Evolutionary conservation across 2,888 invertebrate genomes (phyloP).

Genomic region (Synergus gifuensis): DNA sequence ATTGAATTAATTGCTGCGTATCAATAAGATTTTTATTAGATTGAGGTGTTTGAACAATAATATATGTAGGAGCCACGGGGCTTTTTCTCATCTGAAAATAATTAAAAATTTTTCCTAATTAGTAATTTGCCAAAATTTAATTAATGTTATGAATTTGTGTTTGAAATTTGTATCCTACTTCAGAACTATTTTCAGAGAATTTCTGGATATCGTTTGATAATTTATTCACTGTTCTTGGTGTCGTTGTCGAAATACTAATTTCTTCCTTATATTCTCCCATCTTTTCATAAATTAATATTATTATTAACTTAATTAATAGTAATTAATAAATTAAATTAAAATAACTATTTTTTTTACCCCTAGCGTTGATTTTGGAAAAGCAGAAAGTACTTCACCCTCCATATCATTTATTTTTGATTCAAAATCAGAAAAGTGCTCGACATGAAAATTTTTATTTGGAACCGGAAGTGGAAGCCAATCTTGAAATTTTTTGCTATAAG

Average conservation of each 20-base stretch:
- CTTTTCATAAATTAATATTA: not conserved
- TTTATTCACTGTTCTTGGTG: not conserved
- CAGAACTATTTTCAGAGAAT: no score
- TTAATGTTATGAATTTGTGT: no score
- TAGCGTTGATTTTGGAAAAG: not conserved
- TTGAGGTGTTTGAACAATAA: slow-evolving; percentile 1
- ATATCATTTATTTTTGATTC: not conserved
- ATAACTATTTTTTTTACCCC: not conserved
- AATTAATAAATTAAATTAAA: no score
- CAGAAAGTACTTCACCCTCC: slow-evolving; percentile 1
- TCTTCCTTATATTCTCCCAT: not conserved
- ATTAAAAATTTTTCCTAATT: not conserved
- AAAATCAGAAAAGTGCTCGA: not conserved
- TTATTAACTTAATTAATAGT: not conserved
- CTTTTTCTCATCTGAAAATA: not conserved
- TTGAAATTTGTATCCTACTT: not conserved
- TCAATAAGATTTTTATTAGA: not conserved
- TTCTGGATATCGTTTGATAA: not conserved
- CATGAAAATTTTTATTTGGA: not conserved
- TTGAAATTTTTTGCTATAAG: slow-evolving; percentile 57
- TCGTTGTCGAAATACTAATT: not conserved
- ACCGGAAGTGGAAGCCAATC: slow-evolving; percentile 56
- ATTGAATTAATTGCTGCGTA: not conserved
- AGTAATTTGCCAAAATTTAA: no score
- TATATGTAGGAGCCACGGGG: not conserved